Conservation (phyloP, 2,797 vertebrate genomes). For the Scleropages formosus region DNA sequence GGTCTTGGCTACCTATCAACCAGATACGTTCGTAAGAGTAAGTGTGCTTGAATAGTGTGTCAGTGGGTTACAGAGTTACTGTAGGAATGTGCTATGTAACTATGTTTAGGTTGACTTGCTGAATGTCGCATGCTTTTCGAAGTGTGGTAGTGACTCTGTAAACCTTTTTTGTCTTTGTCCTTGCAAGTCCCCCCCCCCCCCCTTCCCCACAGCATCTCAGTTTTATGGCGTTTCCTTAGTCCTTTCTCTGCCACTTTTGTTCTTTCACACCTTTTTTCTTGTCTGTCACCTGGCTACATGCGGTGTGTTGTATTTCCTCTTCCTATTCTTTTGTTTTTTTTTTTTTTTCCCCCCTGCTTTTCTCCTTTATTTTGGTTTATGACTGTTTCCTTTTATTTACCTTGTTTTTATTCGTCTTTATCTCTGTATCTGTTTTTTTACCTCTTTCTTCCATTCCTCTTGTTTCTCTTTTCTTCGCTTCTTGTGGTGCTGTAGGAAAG, state of each 20-base stretch:
- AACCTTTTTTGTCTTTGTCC: no score
- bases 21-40: no score
- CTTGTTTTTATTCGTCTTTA: conserved; percentile 46
- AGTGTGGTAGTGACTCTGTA: no score
- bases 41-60: no score
- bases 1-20: no score
- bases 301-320: conserved; percentile 30
- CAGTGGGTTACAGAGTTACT: no score
- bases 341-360: conserved; percentile 14
- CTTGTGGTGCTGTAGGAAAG: conserved; percentile 19
- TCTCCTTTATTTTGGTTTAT: conserved; percentile 20
- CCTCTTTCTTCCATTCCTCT: neutral
- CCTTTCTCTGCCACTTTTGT: neutral
- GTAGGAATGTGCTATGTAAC: no score
- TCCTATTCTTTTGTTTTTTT: conserved; percentile 23
- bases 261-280: conserved; percentile 23
- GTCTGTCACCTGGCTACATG: conserved; percentile 37
- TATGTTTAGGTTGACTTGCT: no score
- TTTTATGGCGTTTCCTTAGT: no score
- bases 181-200: no score
- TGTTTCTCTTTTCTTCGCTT: neutral
- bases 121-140: no score
- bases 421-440: neutral
- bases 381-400: conserved; percentile 30
- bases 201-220: no score